Base-by-base conservation (phyloP, 1,140 invertebrate species). In the Lamellibrachia luymesi region DNA sequence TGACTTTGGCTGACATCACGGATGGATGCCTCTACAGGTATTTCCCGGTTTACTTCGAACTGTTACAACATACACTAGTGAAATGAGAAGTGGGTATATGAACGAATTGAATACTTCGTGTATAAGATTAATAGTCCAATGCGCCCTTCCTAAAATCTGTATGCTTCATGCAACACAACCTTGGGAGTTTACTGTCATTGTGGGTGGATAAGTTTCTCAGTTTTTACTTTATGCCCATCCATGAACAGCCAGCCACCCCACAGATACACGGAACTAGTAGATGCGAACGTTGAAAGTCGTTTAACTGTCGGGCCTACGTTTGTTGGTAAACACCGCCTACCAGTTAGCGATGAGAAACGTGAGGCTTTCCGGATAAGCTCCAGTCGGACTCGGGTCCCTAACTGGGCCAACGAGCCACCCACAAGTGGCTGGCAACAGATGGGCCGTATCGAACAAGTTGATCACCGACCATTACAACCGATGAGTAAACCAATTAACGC, bases 401-500 rank as follows among this genome's bases (percentile, higher is more conserved):
- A 80, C 64, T 80, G 64, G 64, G 64, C 64, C 64, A 80, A 13
- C 52, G 6, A 56, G 64, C 64, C 64, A 80, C 64, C 64, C 64
- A 80, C 64, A 22, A 22, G 64, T 22, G 64, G 6, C 8, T 6
- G 13, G 2, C 64, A 22, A 80, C 64, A 80, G 64, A 80, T 80
- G 64, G 64, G 13, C 64, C 64, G 25, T 80, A 80, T 80, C 64
- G 64, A 80, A 8, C 64, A 80, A 2, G 64, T 80, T 80, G 64
- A 80, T 80, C 7, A 80, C 64, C 25, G 64, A 2, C 64, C 64
- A 80, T 80, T 80, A 80, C 64, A 8, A 22, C 64, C 64, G 64
- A 80, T 80, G 64, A 80, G 64, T 80, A 80, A 80, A 80, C 64
- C 17, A 80, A 80, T 80, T 80, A 80, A 80, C 64, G 64, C 64